These are phyloP conservation scores for Meta bourneti DNA, from an alignment of 2,888 invertebrate species.

Conservation along the genomic window DNA sequence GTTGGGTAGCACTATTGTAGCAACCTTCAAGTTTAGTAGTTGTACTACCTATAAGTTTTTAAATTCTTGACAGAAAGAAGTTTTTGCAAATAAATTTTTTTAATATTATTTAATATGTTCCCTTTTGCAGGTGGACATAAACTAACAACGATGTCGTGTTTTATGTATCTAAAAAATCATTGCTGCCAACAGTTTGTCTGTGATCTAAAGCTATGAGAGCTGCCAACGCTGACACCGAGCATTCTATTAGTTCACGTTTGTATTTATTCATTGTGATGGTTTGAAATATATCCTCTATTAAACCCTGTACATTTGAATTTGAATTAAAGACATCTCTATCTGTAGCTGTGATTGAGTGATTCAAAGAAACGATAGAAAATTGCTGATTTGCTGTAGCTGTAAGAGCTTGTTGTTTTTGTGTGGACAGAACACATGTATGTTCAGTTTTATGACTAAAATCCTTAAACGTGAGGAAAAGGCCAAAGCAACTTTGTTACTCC, in stretches of 20 bases:
- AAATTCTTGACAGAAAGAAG: neutral
- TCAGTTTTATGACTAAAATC: too few relatives aligned
- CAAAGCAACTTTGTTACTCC: too few relatives aligned
- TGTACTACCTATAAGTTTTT: neutral
- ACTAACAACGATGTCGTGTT: neutral
- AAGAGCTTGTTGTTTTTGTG: too few relatives aligned
- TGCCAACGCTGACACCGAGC: neutral
- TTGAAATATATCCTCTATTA: neutral
- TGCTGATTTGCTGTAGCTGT: too few relatives aligned
- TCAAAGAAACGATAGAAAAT: too few relatives aligned
- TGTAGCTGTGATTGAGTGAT: neutral
- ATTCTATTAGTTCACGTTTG: neutral
- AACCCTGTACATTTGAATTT: neutral
- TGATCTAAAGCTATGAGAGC: neutral
- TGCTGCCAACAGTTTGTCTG: neutral
- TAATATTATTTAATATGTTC: neutral
- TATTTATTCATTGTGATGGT: neutral
- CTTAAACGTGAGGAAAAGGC: too few relatives aligned
- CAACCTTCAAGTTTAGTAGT: neutral
- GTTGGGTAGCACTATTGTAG: neutral
- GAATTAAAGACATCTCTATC: neutral
- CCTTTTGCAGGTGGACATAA: neutral
- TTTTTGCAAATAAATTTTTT: neutral
- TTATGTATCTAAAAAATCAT: neutral
- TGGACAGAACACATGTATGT: too few relatives aligned